Evolutionary conservation across 2,113 vertebrate species (phyloP), one percentile per base, ranked within the genome.

Genomic region (Zosterops hypoxanthus): DNA sequence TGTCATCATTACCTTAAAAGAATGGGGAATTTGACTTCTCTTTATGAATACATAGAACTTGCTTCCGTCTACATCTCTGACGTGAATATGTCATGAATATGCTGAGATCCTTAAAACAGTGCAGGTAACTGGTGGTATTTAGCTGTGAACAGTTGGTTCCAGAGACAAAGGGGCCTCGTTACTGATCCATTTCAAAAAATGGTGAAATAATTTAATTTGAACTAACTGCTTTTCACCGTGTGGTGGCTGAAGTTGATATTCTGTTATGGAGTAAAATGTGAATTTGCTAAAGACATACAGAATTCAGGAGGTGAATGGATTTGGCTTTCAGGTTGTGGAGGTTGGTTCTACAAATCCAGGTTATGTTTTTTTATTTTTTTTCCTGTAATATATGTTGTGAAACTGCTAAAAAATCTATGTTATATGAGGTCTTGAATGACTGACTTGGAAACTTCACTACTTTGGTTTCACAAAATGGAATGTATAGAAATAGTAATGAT

Each of bases 21-120:
- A 82, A 31, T 11, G 18, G 5, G 20, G 8, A 84, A 34, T 47
- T 9, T 69, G 5, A 19, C 36, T 46, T 85, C 29, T 15, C 13
- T 66, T 47, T 44, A 8, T 44, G 49, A 34, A 16, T 15, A 3
- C 7, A 3, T 19, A 41, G n/a, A 15, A 15, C 14, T 36, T 49
- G 11, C 6, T n/a, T 70, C 36, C 4, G 3, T 39, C 9, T 5
- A 0, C 8, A 29, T 65, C 5, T 59, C 23, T 36, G 11, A 33
- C 1, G 2, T 20, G 8, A 33, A 24, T 31, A 59, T 33, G 4
- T 39, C 39, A 39, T 39, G 39, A 39, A 39, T 39, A 39, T 39
- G 39, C 39, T n/a, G n/a, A 77, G 42, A 52, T 75, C 14, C 34
- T 87, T 66, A 22, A 68, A 88, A 46, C 6, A 8, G 4, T 49